A percentile compares a stretch with the other conserved stretches of the same genome.
Evolutionary conservation across 1,140 invertebrate genomes (phyloP).

Genomic region (Orchestia grillus): DNA sequence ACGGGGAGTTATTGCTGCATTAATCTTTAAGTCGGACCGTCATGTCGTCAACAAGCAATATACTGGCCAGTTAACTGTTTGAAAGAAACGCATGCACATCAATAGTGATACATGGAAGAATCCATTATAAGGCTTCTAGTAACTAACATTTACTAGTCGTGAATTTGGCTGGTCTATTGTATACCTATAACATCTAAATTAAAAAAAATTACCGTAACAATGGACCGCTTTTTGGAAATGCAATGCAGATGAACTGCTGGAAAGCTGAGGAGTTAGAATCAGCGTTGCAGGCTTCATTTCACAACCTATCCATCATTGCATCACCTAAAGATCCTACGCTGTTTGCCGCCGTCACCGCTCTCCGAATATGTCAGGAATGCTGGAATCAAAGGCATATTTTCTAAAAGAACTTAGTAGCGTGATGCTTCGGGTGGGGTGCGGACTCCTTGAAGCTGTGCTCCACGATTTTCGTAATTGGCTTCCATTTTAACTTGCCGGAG

Average conservation of each 20-base stretch:
- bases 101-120: background rate
- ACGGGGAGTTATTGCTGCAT: background rate
- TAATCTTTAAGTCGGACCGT: background rate
- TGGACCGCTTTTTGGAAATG: too few species aligned
- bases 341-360: background rate
- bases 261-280: background rate
- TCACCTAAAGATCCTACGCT: too few species aligned
- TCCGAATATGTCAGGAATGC: background rate
- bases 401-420: background rate
- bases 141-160: too few species aligned
- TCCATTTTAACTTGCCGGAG: background rate
- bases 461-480: background rate
- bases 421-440: background rate
- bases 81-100: background rate
- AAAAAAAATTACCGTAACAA: too few species aligned
- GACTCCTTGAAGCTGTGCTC: background rate
- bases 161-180: too few species aligned
- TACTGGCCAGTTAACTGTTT: background rate
- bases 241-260: background rate
- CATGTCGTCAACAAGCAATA: background rate
- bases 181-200: too few species aligned
- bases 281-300: too few species aligned
- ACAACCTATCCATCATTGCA: too few species aligned
- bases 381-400: background rate
- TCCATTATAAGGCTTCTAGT: too few species aligned